Evolutionary conservation across 2,113 vertebrate species (phyloP), one percentile per base, ranked within the genome.

Genomic region (Rana temporaria): DNA sequence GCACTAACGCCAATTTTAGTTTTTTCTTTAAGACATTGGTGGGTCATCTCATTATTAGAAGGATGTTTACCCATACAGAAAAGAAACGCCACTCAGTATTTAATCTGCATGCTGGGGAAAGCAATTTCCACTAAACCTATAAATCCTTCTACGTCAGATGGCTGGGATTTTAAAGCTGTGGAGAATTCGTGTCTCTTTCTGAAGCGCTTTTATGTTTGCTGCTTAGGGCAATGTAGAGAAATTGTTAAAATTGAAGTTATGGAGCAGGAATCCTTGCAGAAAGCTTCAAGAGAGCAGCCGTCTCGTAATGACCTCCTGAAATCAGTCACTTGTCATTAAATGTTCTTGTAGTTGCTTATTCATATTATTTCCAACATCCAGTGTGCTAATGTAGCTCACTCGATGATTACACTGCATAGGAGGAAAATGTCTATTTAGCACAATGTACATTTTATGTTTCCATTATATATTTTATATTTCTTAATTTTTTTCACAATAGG

Each of bases 71-170:
- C 91, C 87, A 87, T 86, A 86, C 84, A 62, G 87, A 89, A 57
- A 64, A 75, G 78, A 78, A 81, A 83, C 89, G 92, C 90, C 89
- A 89, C 88, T 87, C 90, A 87, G 90, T 89, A 88, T 94, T 93
- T 94, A 95, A 96, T 95, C 95, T 95, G 91, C 85, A 90, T 86
- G 90, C 92, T 90, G 88, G 90, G 94, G 90, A 94, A 94, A 95
- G 92, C 93, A 95, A 94, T 95, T 95, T 94, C 89, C 90, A 91
- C 91, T 94, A 94, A 96, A 95, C 92, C 94, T 92, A 89, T 92
- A 96, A 96, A 94, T 95, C 95, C 95, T 87, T 91, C 92, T 90
- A 92, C 91, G 94, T 97, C 95, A 96, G 92, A 94, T 91, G 91
- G 89, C 89, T 91, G 89, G 93, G 95, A 96, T 96, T 95, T 94